Base-by-base conservation (phyloP, 2,797 vertebrate species). In the Pangasius sanitwongsei region DNA sequence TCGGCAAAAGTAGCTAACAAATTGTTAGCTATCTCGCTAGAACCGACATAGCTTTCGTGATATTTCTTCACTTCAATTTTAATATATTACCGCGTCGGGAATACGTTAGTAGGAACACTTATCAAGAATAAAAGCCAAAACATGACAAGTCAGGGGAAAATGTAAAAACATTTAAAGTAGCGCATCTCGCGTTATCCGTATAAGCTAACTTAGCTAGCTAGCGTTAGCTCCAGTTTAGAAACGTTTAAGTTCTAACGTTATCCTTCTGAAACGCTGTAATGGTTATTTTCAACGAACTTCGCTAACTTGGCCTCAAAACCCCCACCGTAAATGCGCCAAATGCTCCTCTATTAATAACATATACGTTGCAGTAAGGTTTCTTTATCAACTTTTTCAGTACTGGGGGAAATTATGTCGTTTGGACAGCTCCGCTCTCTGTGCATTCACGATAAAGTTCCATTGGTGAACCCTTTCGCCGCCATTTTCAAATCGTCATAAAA, bases 401-500 rank as follows among this genome's bases (percentile, higher is more conserved):
- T n/a, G 65, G 74, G 61, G 67, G 59, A 55, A 86, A 82, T 48
- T 31, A 37, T 83, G 41, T 87, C 90, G 72, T 86, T 85, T 61
- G 50, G 85, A 83, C 85, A 53, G 61, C 74, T 78, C 65, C 28
- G 57, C 37, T 77, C 53, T 90, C 44, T 89, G 74, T 63, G 90
- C 77, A 87, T 89, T 90, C 86, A 89, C 85, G 90, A 84, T 86
- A 94, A 95, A 96, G 94, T 96, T 95, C 93, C 92, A 92, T 57
- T 91, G 89, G 87, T 93, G 90, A 90, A 85, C 81, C 87, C 93
- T 75, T 93, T 92, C 93, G 94, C 96, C 97, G 97, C 97, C 97
- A 97, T 98, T 97, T 97, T 97, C 95, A 94, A 94, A 93, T 94
- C 95, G 95, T 95, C 96, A 96, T 95, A 95, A 97, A 86, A 96